Evolutionary conservation across 2,113 vertebrate species (phyloP).

Genomic region (Colossoma macropomum): DNA sequence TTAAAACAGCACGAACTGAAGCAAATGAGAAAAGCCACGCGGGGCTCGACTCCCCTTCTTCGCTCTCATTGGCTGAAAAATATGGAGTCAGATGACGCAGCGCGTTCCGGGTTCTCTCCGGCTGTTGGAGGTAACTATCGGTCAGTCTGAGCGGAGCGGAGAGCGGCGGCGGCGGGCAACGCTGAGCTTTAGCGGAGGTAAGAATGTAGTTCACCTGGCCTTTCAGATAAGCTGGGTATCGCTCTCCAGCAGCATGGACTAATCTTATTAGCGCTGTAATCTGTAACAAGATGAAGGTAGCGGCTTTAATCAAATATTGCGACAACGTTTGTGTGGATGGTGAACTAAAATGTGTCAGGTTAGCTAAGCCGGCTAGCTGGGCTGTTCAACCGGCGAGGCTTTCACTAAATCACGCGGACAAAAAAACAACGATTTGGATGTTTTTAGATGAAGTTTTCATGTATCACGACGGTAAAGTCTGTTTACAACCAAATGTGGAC

Average conservation of each 20-base stretch:
- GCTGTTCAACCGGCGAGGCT: not conserved
- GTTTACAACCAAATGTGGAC: not conserved
- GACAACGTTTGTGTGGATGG: not conserved
- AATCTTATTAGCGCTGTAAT: conserved; percentile 14
- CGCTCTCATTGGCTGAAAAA: conserved; percentile 73
- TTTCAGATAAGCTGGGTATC: conserved; percentile 49
- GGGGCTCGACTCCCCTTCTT: not conserved
- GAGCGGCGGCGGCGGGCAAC: not conserved
- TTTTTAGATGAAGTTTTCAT: not conserved
- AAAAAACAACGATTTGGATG: not conserved
- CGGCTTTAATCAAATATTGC: not conserved
- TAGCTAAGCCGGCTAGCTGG: not conserved
- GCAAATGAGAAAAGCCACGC: not conserved
- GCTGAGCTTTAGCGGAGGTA: conserved; percentile 59
- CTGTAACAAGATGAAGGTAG: not conserved
- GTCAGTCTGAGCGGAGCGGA: conserved; percentile 62
- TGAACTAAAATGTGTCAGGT: not conserved
- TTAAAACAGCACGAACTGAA: not conserved
- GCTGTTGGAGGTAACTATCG: conserved; percentile 77
- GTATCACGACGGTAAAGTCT: too few species aligned
- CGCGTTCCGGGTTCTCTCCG: conserved; percentile 65
- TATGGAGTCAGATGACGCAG: conserved; percentile 82
- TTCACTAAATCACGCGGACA: not conserved
- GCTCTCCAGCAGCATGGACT: not conserved
- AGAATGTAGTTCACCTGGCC: conserved; percentile 39